Percentiles rank a stretch among this genome's conserved stretches.
These are phyloP conservation scores for Megalops cyprinoides DNA, from an alignment of 2,797 vertebrate genomes.

Conservation along the genomic window DNA sequence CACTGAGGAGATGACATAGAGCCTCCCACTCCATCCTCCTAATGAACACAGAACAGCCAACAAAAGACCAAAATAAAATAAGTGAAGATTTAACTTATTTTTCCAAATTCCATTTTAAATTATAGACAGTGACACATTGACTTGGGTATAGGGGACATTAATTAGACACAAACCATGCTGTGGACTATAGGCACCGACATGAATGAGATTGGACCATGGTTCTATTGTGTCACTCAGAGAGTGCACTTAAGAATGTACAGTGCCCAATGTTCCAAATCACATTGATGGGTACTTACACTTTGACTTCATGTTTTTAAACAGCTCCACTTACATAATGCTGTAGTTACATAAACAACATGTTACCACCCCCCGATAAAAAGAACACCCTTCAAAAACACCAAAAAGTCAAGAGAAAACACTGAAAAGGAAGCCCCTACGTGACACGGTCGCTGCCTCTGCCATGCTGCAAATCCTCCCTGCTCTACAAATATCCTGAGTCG, in stretches of 20 bases:
- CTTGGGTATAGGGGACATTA: not conserved
- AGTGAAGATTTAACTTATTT: not conserved
- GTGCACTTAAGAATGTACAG: slow-evolving; percentile 13
- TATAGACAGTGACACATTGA: not conserved
- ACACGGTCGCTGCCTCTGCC: not conserved
- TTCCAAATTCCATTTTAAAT: not conserved
- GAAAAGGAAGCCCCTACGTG: not conserved
- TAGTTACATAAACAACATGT: not conserved
- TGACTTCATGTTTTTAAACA: not conserved
- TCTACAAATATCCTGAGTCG: not conserved
- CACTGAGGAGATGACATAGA: not conserved
- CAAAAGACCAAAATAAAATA: not conserved
- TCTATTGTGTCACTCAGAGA: slow-evolving; percentile 49
- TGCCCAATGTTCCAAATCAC: slow-evolving; percentile 39
- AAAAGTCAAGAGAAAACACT: not conserved
- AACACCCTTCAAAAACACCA: no score
- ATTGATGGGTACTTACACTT: not conserved
- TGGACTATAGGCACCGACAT: not conserved
- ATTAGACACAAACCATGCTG: not conserved
- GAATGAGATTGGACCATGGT: slow-evolving; percentile 39
- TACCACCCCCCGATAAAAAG: not conserved
- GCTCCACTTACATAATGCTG: slow-evolving; percentile 5
- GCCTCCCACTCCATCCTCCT: no score
- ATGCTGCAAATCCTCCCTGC: not conserved
- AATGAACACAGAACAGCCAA: not conserved